phyloP scores from a whole-genome alignment of 2,888 invertebrate genomes.

The Hylaea fasciaria region DNA sequence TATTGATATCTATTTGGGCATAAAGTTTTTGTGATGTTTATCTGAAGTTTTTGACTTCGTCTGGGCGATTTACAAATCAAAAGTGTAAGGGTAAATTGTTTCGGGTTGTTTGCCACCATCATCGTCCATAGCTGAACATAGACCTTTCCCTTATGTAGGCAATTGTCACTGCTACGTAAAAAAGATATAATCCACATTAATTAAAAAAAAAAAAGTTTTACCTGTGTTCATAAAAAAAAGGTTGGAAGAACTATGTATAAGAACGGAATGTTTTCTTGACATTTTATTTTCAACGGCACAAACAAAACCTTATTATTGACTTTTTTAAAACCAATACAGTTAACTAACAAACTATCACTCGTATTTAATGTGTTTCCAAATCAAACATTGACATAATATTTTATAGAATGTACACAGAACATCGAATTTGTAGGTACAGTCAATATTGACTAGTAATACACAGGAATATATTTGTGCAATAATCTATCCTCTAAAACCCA shows the following conservation, averaged over 20 bases:
- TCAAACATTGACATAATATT: conserved; percentile 8
- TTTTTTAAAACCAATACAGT: neutral
- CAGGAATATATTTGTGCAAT: neutral
- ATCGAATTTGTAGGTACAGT: conserved; percentile 22
- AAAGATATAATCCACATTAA: too few relatives aligned
- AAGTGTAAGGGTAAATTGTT: too few relatives aligned
- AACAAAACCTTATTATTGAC: neutral
- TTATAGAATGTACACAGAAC: conserved; percentile 11
- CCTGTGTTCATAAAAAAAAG: too few relatives aligned
- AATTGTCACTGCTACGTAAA: too few relatives aligned
- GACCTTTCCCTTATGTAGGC: too few relatives aligned
- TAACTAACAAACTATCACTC: conserved; percentile 1
- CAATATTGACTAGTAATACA: conserved; percentile 21
- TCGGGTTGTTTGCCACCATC: too few relatives aligned
- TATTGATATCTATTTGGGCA: neutral
- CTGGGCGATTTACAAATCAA: too few relatives aligned
- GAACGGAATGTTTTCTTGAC: too few relatives aligned
- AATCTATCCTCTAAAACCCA: neutral
- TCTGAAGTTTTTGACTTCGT: neutral
- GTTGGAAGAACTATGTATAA: too few relatives aligned
- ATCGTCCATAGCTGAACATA: too few relatives aligned
- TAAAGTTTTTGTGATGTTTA: neutral
- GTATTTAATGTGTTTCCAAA: conserved; percentile 6
- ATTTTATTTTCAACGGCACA: neutral
- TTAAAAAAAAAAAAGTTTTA: too few relatives aligned